Evolutionary conservation across 2,888 invertebrate genomes (phyloP).

Genomic region (Apamea anceps): DNA sequence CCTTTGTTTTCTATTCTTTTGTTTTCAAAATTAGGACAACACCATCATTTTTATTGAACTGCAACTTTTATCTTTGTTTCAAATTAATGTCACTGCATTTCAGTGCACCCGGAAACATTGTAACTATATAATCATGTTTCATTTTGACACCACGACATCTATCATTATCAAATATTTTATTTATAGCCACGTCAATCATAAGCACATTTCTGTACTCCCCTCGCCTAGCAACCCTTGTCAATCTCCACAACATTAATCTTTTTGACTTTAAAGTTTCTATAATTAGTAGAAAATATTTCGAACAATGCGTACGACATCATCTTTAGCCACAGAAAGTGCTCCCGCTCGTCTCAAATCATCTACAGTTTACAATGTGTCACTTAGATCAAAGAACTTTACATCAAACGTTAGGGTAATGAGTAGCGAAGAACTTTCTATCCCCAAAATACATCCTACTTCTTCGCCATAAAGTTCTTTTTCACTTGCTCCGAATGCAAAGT

Average conservation of each 20-base stretch:
- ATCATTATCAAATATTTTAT: constrained; percentile 69
- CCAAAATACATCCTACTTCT: constrained; percentile 63
- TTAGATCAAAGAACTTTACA: constrained; percentile 86
- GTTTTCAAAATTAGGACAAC: not conserved
- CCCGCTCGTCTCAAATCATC: constrained; percentile 83
- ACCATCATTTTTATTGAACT: not conserved
- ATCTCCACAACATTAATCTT: constrained; percentile 81
- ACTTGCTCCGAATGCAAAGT: constrained; percentile 56
- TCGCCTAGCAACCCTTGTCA: constrained; percentile 75
- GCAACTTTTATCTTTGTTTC: constrained; percentile 3
- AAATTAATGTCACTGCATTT: constrained; percentile 16
- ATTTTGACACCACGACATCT: constrained; percentile 66
- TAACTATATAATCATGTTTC: constrained; percentile 54
- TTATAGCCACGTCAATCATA: constrained; percentile 73
- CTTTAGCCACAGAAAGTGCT: constrained; percentile 76
- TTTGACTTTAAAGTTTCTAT: constrained; percentile 77
- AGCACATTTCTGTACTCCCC: constrained; percentile 67
- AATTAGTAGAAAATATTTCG: constrained; percentile 79
- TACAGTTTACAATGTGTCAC: constrained; percentile 86
- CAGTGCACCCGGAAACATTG: constrained; percentile 47
- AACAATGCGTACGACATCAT: constrained; percentile 78
- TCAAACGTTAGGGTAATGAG: constrained; percentile 83
- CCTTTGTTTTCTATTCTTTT: not conserved
- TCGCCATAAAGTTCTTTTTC: constrained; percentile 70
- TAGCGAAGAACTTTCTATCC: constrained; percentile 72